Percentiles rank a stretch among this genome's conserved stretches.
These are phyloP conservation scores for Scaptomyza reducta DNA, from an alignment of 2,888 invertebrate genomes.

Conservation along the genomic window DNA sequence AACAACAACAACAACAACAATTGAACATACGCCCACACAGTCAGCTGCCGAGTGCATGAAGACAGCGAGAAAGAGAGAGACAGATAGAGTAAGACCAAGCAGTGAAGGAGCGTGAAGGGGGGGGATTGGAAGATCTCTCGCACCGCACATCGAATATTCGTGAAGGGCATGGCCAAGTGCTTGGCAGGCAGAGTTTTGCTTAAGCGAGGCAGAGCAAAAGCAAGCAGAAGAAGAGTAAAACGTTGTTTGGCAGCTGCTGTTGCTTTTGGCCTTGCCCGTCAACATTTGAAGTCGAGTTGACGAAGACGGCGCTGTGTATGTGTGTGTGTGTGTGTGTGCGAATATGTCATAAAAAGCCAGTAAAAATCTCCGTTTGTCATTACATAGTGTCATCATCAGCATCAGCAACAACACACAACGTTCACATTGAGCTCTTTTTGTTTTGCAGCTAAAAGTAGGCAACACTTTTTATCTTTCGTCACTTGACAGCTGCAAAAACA, in stretches of 20 bases:
- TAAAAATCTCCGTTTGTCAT: conserved; percentile 73
- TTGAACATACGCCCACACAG: conserved; percentile 15
- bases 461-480: conserved; percentile 39
- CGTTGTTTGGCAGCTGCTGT: conserved; percentile 24
- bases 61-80: not conserved
- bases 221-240: not conserved
- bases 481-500: conserved; percentile 17
- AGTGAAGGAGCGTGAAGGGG: too few relatives aligned
- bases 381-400: conserved; percentile 63
- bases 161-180: conserved; percentile 13
- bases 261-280: conserved; percentile 49
- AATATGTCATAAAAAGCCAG: conserved; percentile 63
- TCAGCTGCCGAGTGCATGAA: conserved; percentile 21
- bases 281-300: conserved; percentile 65
- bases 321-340: conserved; percentile 32
- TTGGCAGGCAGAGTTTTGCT: conserved; percentile 4
- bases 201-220: not conserved
- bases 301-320: conserved; percentile 24
- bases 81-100: too few relatives aligned
- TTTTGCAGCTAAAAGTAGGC: conserved; percentile 51
- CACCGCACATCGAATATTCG: conserved; percentile 2
- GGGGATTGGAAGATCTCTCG: conserved; percentile 1
- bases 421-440: conserved; percentile 3
- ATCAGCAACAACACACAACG: conserved; percentile 17
- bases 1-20: conserved; percentile 30